Base-by-base conservation (phyloP, 1,140 invertebrate genomes). In the Eubasilissa regina region DNA sequence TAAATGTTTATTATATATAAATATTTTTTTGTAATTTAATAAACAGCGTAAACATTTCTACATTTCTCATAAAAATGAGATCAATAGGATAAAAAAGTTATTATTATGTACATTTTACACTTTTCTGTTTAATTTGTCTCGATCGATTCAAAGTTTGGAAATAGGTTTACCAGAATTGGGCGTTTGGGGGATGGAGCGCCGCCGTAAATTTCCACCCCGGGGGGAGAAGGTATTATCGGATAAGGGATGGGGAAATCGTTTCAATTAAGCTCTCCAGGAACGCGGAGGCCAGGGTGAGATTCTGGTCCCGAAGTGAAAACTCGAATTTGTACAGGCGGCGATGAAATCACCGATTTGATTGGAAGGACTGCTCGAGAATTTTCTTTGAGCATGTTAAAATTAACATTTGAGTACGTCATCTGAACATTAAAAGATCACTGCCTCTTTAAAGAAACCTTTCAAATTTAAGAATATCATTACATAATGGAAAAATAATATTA, bases 191-290 rank as follows among this genome's bases (percentile, higher is more conserved):
- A 17, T 55, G 56, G 47, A 53, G 21, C 56, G 43, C 10, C 12
- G 64, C 76, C 68, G 55, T 74, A 78, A 78, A 78, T 78, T 78
- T 60, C 13, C 76, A 78, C 56, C 68, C 77, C 13, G 17, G 19
- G 10, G 53, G 53, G 70, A 12, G 25, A 12, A n/a, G 21, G 70
- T 44, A 43, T 55, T 74, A 58, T 74, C 70, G 70, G 70, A 43
- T 55, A 56, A 43, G 21, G 13, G 66, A 56, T 48, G 55, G 58
- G 68, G 44, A 17, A 55, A 64, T 78, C 77, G 53, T 73, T 78
- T 78, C 77, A 78, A 78, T 78, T 78, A 78, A 78, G 55, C 70
- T 74, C 66, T 56, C 43, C 51, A 78, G 66, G 58, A 78, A 51
- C 68, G 68, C 21, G 68, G 19, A 55, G 70, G 66, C n/a, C 70